Percentiles rank a stretch among this genome's conserved stretches.
Conservation (phyloP, 1,140 invertebrate species). For the Epicauta chinensis region DNA sequence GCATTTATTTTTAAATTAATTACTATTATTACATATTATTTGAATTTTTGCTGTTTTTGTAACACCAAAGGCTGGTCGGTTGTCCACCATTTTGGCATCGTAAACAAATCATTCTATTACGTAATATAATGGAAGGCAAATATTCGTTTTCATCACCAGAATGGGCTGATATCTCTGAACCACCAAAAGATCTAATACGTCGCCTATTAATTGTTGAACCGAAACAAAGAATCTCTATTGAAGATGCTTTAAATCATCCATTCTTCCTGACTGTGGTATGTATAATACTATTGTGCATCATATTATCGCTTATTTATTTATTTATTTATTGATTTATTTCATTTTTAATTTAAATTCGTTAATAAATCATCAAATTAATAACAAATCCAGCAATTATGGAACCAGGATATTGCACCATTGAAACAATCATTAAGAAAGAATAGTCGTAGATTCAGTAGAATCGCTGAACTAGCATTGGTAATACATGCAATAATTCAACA, state of each 20-base stretch:
- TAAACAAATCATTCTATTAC: slow-evolving; percentile 97
- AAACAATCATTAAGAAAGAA: slow-evolving; percentile 67
- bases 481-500: slow-evolving; percentile 42
- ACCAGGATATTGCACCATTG: slow-evolving; percentile 77
- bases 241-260: slow-evolving; percentile 80
- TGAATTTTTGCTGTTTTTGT: no score
- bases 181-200: slow-evolving; percentile 85
- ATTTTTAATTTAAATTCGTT: not conserved
- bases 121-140: slow-evolving; percentile 98
- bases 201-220: slow-evolving; percentile 88
- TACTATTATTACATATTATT: not conserved
- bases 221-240: slow-evolving; percentile 71
- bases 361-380: no score
- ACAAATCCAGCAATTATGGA: slow-evolving; percentile 61
- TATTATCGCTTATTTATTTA: slow-evolving; percentile 1
- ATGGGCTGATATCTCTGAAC: slow-evolving; percentile 94
- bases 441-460: slow-evolving; percentile 71
- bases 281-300: slow-evolving; percentile 27
- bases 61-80: slow-evolving; percentile 69
- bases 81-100: slow-evolving; percentile 99
- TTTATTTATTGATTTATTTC: slow-evolving; percentile 4
- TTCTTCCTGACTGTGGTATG: slow-evolving; percentile 91
- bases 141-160: slow-evolving; percentile 91
- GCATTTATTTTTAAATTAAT: slow-evolving; percentile 39
- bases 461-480: slow-evolving; percentile 75